Percentiles rank a stretch among this genome's conserved stretches.
These are phyloP conservation scores for Myathropa florea DNA, from an alignment of 2,888 invertebrate species.

Conservation along the genomic window DNA sequence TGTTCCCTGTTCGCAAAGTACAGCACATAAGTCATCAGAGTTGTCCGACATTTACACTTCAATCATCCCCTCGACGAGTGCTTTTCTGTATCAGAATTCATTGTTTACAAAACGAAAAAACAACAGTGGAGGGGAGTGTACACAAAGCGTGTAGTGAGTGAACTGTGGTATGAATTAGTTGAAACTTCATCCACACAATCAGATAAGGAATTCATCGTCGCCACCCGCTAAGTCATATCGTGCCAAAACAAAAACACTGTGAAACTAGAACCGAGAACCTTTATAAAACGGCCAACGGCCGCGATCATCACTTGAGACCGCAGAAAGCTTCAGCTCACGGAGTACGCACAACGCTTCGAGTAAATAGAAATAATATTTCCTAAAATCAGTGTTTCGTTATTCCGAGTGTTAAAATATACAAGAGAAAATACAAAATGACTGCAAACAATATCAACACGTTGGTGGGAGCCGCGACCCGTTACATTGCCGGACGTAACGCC, in stretches of 20 bases:
- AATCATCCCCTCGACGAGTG: slow-evolving; percentile 54
- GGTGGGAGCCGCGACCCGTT: slow-evolving; percentile 87
- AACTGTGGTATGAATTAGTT: slow-evolving; percentile 2
- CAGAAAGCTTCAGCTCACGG: slow-evolving; percentile 56
- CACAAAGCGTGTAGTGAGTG: not conserved
- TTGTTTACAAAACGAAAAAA: slow-evolving; percentile 51
- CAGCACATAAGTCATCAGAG: slow-evolving; percentile 9
- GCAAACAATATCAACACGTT: slow-evolving; percentile 81
- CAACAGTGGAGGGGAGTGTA: not conserved
- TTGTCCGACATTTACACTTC: slow-evolving; percentile 13
- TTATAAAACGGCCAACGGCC: slow-evolving; percentile 53
- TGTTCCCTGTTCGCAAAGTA: not conserved
- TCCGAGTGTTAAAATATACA: not conserved
- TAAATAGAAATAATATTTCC: slow-evolving; percentile 4
- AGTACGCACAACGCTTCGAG: slow-evolving; percentile 12
- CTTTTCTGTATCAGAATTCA: slow-evolving; percentile 43
- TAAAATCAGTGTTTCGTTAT: not conserved
- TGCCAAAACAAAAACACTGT: slow-evolving; percentile 36
- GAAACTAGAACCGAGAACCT: slow-evolving; percentile 34
- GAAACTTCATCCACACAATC: slow-evolving; percentile 48
- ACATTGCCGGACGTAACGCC: slow-evolving; percentile 87
- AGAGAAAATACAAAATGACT: slow-evolving; percentile 52
- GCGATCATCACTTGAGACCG: slow-evolving; percentile 46
- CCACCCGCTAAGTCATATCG: not conserved
- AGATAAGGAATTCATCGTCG: slow-evolving; percentile 45